phyloP scores from a whole-genome alignment of 2,888 invertebrate species.

The Amphipyra tragopoginis region DNA sequence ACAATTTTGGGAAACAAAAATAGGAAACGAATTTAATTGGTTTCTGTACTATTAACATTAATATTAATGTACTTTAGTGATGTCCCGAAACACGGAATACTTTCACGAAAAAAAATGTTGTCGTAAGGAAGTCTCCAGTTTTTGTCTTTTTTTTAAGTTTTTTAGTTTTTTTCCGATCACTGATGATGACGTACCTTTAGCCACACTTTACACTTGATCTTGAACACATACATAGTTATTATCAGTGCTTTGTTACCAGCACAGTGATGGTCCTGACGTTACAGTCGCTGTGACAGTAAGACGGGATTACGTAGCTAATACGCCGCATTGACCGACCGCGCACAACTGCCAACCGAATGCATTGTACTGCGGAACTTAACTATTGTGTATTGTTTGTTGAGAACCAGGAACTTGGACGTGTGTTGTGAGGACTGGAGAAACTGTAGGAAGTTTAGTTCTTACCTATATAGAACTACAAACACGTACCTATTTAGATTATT shows the following conservation, averaged over 20 bases:
- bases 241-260: slow-evolving; percentile 29
- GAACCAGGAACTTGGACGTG: slow-evolving; percentile 10
- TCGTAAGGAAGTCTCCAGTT: no score
- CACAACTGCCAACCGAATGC: slow-evolving; percentile 3
- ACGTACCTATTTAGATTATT: no score
- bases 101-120: no score
- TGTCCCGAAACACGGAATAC: no score
- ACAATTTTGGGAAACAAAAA: no score
- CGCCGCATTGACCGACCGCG: slow-evolving; percentile 38
- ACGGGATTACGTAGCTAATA: slow-evolving; percentile 43
- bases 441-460: not conserved
- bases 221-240: slow-evolving; percentile 11
- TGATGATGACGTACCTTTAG: not conserved
- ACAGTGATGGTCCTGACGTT: slow-evolving; percentile 31
- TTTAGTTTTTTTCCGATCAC: no score
- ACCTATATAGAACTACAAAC: no score
- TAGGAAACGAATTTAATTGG: no score
- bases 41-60: no score
- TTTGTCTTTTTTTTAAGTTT: no score
- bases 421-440: not conserved
- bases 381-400: slow-evolving; percentile 39
- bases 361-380: slow-evolving; percentile 18
- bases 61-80: no score
- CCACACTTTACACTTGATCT: slow-evolving; percentile 4
- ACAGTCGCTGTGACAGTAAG: slow-evolving; percentile 22